These are phyloP conservation scores for Eristalis intricaria DNA, from an alignment of 2,888 invertebrate species.

Conservation along the genomic window DNA sequence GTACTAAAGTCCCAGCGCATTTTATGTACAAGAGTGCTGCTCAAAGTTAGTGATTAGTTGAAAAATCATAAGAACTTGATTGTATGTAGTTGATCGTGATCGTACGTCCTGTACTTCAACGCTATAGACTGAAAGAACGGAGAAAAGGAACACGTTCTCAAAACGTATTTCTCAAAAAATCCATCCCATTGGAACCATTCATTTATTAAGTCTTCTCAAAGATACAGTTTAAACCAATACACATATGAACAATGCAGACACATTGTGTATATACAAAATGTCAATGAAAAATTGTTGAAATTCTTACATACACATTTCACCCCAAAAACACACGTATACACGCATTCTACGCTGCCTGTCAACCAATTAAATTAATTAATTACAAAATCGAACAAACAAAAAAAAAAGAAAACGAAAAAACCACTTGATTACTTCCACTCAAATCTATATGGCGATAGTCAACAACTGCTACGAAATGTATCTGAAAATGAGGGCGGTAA, in stretches of 20 bases:
- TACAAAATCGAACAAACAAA: constrained; percentile 50
- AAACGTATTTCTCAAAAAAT: too few species aligned
- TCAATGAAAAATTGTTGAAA: constrained; percentile 4
- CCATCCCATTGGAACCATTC: too few species aligned
- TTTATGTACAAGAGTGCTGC: too few species aligned
- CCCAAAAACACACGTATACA: background rate
- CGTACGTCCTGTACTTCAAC: too few species aligned
- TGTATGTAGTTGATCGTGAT: too few species aligned
- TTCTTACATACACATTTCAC: constrained; percentile 12
- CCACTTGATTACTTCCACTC: constrained; percentile 37
- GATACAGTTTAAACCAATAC: background rate
- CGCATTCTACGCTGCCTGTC: constrained; percentile 12
- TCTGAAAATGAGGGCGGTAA: constrained; percentile 55
- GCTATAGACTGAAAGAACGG: too few species aligned
- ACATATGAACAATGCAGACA: background rate
- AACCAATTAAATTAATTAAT: constrained; percentile 64
- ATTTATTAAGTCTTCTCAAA: too few species aligned
- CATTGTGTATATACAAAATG: constrained; percentile 18
- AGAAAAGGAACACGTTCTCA: too few species aligned
- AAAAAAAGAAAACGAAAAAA: background rate
- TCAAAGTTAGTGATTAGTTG: too few species aligned
- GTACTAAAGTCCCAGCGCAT: too few species aligned
- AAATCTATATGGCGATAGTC: constrained; percentile 42
- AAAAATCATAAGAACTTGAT: too few species aligned
- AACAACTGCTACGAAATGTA: constrained; percentile 32